Conservation (phyloP, 2,797 vertebrate genomes). For the Enteromius anoplus region DNA sequence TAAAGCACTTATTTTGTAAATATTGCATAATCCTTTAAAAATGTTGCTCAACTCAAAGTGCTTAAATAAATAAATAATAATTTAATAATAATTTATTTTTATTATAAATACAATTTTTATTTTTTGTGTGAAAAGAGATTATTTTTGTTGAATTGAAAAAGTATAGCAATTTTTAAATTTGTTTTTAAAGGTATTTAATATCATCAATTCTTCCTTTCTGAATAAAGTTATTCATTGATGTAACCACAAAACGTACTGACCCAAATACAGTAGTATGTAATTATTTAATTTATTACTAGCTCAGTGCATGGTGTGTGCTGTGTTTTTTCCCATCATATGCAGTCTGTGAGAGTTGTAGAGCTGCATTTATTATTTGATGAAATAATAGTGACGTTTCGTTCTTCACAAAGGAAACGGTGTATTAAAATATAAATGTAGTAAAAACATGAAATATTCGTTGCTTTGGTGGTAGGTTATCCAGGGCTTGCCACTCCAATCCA, state of each 20-base stretch:
- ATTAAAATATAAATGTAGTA: slow-evolving; percentile 1
- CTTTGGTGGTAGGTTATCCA: neutral
- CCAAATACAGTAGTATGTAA: neutral
- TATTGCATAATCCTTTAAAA: too few species aligned
- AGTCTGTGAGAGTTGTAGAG: neutral
- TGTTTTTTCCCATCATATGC: neutral
- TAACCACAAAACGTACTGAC: neutral
- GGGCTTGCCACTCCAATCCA: neutral
- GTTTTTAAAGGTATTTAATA: neutral
- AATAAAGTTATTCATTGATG: neutral
- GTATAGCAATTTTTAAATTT: too few species aligned
- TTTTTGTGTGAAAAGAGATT: too few species aligned
- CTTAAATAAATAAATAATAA: too few species aligned
- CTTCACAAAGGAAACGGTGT: neutral
- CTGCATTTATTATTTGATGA: neutral
- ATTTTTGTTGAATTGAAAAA: neutral
- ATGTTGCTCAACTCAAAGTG: too few species aligned
- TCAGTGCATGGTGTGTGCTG: neutral
- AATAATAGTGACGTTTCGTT: neutral
- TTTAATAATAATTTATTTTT: too few species aligned
- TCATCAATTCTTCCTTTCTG: neutral
- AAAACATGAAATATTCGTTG: neutral
- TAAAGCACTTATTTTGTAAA: too few species aligned
- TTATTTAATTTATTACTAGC: neutral
- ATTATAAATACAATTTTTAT: too few species aligned